phyloP scores from a whole-genome alignment of 1,140 invertebrate species.

The Zaprionus capensis region DNA sequence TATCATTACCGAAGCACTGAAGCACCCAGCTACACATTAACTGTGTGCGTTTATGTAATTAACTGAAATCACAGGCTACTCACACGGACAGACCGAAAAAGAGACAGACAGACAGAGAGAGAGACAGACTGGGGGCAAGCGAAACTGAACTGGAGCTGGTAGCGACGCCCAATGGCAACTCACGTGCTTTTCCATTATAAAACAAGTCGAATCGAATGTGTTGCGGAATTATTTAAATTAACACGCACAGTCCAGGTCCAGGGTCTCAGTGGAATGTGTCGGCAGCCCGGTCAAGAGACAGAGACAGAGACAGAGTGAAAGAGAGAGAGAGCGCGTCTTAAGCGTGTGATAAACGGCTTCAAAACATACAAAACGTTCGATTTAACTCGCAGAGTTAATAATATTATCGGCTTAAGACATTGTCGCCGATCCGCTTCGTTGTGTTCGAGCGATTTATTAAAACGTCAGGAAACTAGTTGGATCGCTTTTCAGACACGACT shows the following conservation, averaged over 20 bases:
- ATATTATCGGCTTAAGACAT: conserved; percentile 81
- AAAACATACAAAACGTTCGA: conserved; percentile 81
- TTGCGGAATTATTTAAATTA: conserved; percentile 45
- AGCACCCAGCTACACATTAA: conserved; percentile 55
- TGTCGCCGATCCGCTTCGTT: conserved; percentile 71
- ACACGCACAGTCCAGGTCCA: conserved; percentile 6
- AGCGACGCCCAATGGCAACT: conserved; percentile 28
- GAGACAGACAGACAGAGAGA: conserved; percentile 1
- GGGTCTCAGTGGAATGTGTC: conserved; percentile 51
- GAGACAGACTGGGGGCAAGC: background rate
- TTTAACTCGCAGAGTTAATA: conserved; percentile 80
- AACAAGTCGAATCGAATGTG: conserved; percentile 40
- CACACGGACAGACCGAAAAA: background rate
- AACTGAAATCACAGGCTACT: conserved; percentile 54
- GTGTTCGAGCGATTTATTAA: conserved; percentile 77
- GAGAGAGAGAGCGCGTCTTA: conserved; percentile 43
- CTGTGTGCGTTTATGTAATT: conserved; percentile 67
- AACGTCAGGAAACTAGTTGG: conserved; percentile 78
- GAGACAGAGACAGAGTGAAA: background rate
- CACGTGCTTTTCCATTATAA: conserved; percentile 54
- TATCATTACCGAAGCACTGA: conserved; percentile 70
- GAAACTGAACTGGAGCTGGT: too few relatives aligned
- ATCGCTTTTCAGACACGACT: conserved; percentile 38
- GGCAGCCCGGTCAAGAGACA: conserved; percentile 38
- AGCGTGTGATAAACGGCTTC: conserved; percentile 77